Conservation (phyloP, 2,888 invertebrate species). For the Trichopoda pennipes region DNA sequence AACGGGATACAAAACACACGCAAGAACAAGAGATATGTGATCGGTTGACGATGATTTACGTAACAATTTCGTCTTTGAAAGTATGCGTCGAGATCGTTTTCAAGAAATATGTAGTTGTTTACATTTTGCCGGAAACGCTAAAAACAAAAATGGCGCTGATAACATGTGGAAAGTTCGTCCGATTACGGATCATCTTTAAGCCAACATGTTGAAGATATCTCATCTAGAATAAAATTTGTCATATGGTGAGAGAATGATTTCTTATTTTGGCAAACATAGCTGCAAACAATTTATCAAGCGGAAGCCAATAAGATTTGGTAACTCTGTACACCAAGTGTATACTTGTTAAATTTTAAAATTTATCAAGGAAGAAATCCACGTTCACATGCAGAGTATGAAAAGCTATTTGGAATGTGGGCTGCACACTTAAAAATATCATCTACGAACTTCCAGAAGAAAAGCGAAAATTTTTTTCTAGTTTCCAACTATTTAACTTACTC, state of each 20-base stretch:
- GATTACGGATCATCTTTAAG: constrained; percentile 51
- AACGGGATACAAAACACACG: constrained; percentile 42
- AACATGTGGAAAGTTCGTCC: constrained; percentile 72
- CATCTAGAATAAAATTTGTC: constrained; percentile 9
- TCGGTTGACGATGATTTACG: no score
- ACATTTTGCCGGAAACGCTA: constrained; percentile 31
- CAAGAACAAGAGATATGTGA: no score
- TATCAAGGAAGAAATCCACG: no score
- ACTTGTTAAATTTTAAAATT: no score
- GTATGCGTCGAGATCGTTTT: no score
- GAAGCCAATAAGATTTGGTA: no score
- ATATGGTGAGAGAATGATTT: neutral
- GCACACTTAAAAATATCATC: neutral
- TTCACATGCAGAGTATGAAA: no score
- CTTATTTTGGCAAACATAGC: constrained; percentile 4
- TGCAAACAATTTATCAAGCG: neutral
- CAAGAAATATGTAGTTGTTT: no score
- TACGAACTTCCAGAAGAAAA: constrained; percentile 17
- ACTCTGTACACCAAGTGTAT: no score
- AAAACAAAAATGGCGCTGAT: constrained; percentile 42
- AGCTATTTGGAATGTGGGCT: no score
- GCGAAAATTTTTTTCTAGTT: constrained; percentile 6
- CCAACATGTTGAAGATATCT: neutral
- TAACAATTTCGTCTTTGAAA: no score
- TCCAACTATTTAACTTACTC: neutral